Percentiles rank a stretch among this genome's conserved stretches.
Evolutionary conservation across 2,888 invertebrate genomes (phyloP).

Genomic region (Automeris io): DNA sequence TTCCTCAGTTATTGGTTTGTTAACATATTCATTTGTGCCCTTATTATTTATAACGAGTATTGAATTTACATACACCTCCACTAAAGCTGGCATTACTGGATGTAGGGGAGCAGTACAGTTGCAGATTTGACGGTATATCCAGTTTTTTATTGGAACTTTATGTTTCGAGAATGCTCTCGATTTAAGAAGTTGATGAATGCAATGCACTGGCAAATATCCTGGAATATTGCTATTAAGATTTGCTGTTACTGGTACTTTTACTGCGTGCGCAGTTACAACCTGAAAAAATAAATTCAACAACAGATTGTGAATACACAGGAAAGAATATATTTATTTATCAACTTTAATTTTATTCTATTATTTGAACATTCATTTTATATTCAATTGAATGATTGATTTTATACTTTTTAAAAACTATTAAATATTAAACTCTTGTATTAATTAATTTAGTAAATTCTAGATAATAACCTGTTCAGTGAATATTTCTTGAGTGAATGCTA

Average conservation of each 20-base stretch:
- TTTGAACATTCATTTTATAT: no score
- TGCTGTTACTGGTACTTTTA: slow-evolving; percentile 95
- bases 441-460: background rate
- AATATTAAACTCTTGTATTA: background rate
- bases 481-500: slow-evolving; percentile 96
- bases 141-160: slow-evolving; percentile 96
- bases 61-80: slow-evolving; percentile 96
- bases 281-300: slow-evolving; percentile 34
- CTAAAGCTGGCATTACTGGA: slow-evolving; percentile 92
- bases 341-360: no score
- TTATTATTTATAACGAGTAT: slow-evolving; percentile 84
- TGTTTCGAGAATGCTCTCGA: slow-evolving; percentile 97
- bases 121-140: slow-evolving; percentile 97
- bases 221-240: slow-evolving; percentile 91
- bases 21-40: slow-evolving; percentile 85
- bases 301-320: no score
- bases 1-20: slow-evolving; percentile 93
- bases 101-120: slow-evolving; percentile 93
- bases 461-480: slow-evolving; percentile 91
- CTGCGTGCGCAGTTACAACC: slow-evolving; percentile 96
- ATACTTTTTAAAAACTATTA: background rate
- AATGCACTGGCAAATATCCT: slow-evolving; percentile 96
- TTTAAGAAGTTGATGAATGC: slow-evolving; percentile 95
- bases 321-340: no score
- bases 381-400: no score